These are phyloP conservation scores for Dastarcus helophoroides DNA, from an alignment of 2,888 invertebrate species.

Conservation along the genomic window DNA sequence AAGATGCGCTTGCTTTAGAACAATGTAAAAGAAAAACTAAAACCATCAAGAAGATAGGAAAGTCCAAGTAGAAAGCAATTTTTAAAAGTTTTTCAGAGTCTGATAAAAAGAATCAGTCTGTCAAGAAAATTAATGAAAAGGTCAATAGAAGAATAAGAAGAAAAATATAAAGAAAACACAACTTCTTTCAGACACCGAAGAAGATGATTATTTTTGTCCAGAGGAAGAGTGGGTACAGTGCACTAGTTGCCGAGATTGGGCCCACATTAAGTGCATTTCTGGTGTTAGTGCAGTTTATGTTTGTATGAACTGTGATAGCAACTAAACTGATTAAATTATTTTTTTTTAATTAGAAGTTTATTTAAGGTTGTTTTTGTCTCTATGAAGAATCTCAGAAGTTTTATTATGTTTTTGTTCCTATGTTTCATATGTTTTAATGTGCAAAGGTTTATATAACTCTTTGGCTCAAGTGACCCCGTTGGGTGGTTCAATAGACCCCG, in stretches of 20 bases:
- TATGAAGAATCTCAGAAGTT: conserved; percentile 4
- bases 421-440: conserved; percentile 2
- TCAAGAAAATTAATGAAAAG: conserved; percentile 6
- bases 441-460: background rate
- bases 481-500: conserved; percentile 2
- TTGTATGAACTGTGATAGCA: conserved; percentile 5
- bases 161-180: conserved; percentile 1
- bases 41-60: conserved; percentile 2
- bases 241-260: conserved; percentile 6
- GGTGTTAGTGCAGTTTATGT: background rate
- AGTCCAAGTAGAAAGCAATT: conserved; percentile 3
- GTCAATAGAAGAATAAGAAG: conserved; percentile 4
- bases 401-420: conserved; percentile 2
- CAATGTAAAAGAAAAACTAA: conserved; percentile 5
- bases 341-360: conserved; percentile 4
- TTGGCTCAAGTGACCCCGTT: background rate
- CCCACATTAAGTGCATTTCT: conserved; percentile 1
- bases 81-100: conserved; percentile 6
- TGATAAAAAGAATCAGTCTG: conserved; percentile 5
- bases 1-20: conserved; percentile 4
- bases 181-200: too few relatives aligned
- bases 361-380: conserved; percentile 4
- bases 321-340: conserved; percentile 2
- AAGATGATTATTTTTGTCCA: too few relatives aligned
- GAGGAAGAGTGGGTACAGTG: conserved; percentile 6